A percentile compares a stretch with the other conserved stretches of the same genome.
Evolutionary conservation across 2,888 invertebrate species (phyloP).

Genomic region (Pandemis heparana): DNA sequence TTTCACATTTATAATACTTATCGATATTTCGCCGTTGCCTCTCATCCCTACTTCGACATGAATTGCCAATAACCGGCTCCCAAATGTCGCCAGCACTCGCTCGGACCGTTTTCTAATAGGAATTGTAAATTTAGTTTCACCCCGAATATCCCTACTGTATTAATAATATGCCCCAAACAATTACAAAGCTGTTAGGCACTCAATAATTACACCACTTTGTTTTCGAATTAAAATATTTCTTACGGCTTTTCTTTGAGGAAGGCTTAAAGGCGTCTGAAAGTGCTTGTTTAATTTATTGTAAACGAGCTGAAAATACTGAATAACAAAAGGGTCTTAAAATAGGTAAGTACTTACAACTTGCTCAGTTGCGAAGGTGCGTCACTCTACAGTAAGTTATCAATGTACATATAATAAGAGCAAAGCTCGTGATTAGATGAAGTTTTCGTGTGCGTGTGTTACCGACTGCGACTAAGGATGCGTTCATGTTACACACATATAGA

Average conservation of each 20-base stretch:
- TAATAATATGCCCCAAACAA: slow-evolving; percentile 30
- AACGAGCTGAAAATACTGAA: background rate
- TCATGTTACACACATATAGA: too few species aligned
- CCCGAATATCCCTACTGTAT: slow-evolving; percentile 35
- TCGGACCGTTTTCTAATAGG: slow-evolving; percentile 49
- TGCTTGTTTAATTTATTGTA: background rate
- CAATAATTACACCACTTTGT: slow-evolving; percentile 18
- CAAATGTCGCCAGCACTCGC: slow-evolving; percentile 54
- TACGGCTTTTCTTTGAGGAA: background rate
- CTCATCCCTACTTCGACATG: slow-evolving; percentile 33
- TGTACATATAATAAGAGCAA: too few species aligned
- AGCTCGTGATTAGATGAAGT: too few species aligned
- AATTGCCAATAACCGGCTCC: slow-evolving; percentile 58
- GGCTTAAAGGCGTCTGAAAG: background rate
- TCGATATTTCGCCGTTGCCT: background rate
- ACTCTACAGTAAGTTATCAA: too few species aligned
- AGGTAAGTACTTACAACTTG: too few species aligned
- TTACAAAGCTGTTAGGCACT: slow-evolving; percentile 19
- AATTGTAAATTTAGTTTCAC: slow-evolving; percentile 47
- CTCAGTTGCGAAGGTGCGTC: too few species aligned
- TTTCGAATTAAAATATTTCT: slow-evolving; percentile 6
- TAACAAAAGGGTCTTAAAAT: background rate
- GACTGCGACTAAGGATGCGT: too few species aligned
- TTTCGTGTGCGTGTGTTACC: too few species aligned
- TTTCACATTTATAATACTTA: background rate